Conservation (phyloP, 2,113 vertebrate species). For the Balaenoptera acutorostrata region DNA sequence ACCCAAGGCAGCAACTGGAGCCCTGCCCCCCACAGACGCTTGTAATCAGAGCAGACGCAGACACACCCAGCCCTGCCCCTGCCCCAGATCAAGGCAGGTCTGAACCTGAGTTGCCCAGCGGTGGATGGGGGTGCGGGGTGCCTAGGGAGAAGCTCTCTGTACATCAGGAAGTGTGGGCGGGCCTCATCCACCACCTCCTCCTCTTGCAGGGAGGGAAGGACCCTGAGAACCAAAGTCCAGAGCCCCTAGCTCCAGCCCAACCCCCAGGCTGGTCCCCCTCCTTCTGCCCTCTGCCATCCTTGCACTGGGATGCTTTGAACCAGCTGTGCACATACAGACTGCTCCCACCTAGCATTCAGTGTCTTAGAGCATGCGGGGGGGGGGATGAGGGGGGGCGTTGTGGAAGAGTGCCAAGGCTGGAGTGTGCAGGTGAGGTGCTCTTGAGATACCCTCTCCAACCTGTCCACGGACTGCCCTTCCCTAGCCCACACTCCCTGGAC, state of each 20-base stretch:
- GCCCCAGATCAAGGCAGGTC: constrained; percentile 57
- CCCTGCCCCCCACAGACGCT: constrained; percentile 23
- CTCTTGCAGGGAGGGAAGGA: not conserved
- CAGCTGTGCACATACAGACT: not conserved
- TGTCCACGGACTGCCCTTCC: not conserved
- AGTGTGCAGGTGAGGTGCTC: not conserved
- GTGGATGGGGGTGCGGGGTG: not conserved
- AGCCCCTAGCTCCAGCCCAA: not conserved
- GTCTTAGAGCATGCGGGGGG: not conserved
- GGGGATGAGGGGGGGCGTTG: not conserved
- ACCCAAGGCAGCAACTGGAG: not conserved
- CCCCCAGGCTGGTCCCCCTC: not conserved
- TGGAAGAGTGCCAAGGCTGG: not conserved
- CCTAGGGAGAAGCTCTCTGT: not conserved
- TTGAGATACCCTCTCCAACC: not conserved
- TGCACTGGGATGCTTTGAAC: not conserved
- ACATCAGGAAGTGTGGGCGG: not conserved
- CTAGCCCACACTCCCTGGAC: constrained; percentile 63
- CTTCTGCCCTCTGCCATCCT: not conserved
- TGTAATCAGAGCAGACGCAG: constrained; percentile 64
- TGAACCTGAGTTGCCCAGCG: constrained; percentile 54
- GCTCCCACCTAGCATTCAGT: not conserved
- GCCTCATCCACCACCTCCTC: not conserved
- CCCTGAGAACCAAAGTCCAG: not conserved
- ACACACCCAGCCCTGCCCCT: constrained; percentile 54